These are phyloP conservation scores for Amitus sp. DNA, from an alignment of 2,888 invertebrate species.

Conservation along the genomic window DNA sequence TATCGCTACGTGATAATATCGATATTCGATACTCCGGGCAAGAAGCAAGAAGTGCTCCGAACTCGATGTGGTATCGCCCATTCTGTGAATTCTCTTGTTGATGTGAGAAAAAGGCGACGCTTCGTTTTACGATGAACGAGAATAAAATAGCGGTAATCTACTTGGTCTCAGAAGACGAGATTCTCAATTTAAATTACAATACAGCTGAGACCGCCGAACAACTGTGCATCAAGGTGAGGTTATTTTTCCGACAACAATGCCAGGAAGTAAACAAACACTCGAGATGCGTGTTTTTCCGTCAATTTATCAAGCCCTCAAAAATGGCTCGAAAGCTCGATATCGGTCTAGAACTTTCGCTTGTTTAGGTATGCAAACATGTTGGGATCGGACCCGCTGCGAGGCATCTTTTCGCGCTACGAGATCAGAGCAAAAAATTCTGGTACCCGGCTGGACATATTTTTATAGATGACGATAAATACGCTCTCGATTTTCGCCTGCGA, in stretches of 20 bases:
- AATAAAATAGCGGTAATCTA: slow-evolving; percentile 51
- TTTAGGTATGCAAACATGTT: slow-evolving; percentile 74
- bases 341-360: slow-evolving; percentile 3
- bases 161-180: slow-evolving; percentile 52
- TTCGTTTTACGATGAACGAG: slow-evolving; percentile 48
- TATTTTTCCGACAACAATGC: not conserved
- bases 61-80: no score
- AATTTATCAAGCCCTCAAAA: no score
- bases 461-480: slow-evolving; percentile 65
- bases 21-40: no score
- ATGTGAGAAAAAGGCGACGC: not conserved
- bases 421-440: slow-evolving; percentile 75
- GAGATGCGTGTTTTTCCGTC: not conserved
- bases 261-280: slow-evolving; percentile 1
- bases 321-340: no score
- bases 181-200: slow-evolving; percentile 48
- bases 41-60: no score
- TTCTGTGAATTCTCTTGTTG: not conserved
- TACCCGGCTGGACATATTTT: slow-evolving; percentile 74
- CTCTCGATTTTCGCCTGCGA: slow-evolving; percentile 81
- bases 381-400: slow-evolving; percentile 81
- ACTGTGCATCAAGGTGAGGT: slow-evolving; percentile 58
- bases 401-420: slow-evolving; percentile 80
- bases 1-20: no score
- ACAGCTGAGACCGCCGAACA: slow-evolving; percentile 55